Evolutionary conservation across 2,113 vertebrate species (phyloP).

Genomic region (Lasiurus cinereus): DNA sequence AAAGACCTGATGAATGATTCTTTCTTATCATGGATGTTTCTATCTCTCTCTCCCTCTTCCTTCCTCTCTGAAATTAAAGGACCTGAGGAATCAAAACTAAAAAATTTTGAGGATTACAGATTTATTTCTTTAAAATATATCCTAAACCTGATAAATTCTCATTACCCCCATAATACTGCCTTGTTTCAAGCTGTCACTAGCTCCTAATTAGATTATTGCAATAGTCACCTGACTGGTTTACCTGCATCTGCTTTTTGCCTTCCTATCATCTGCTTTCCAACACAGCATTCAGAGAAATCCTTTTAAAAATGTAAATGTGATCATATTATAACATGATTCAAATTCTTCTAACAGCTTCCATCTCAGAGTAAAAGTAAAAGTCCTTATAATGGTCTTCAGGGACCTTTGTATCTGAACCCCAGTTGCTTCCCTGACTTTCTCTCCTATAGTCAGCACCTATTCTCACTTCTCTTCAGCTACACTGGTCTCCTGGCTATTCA

Average conservation of each 20-base stretch:
- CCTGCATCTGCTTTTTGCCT: background rate
- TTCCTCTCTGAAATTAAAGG: too few species aligned
- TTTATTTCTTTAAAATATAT: constrained; percentile 11
- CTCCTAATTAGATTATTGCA: background rate
- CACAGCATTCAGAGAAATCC: background rate
- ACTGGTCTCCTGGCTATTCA: background rate
- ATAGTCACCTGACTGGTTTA: background rate
- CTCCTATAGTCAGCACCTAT: background rate
- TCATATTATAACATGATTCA: background rate
- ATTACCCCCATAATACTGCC: background rate
- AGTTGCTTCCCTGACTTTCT: background rate
- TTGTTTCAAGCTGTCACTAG: background rate
- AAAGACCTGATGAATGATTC: background rate
- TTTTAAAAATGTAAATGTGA: background rate
- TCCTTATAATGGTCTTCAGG: background rate
- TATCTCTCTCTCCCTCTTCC: too few species aligned
- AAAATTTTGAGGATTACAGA: background rate
- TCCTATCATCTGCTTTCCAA: background rate
- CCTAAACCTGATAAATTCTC: background rate
- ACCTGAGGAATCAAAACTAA: background rate
- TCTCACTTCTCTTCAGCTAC: background rate
- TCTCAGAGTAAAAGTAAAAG: constrained; percentile 3
- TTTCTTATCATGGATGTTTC: too few species aligned
- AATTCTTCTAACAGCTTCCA: background rate
- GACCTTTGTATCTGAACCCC: background rate